Evolutionary conservation across 2,113 vertebrate genomes (phyloP).

Genomic region (Rhagologus leucostigma): DNA sequence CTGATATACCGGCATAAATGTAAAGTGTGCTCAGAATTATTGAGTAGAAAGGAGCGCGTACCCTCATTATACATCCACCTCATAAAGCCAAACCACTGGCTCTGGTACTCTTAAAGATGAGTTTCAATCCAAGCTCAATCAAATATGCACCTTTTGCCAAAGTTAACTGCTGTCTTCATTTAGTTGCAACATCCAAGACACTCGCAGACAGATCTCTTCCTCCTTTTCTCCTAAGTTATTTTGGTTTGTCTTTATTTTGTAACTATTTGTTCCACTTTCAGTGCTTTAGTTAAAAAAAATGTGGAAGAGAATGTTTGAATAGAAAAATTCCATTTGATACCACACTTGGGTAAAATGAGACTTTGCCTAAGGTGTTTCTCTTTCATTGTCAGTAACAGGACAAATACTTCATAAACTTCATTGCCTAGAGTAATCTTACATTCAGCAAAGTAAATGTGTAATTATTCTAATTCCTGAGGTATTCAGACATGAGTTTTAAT

Average conservation of each 20-base stretch:
- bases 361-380: neutral
- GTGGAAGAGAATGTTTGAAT: neutral
- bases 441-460: neutral
- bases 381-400: neutral
- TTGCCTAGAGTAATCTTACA: neutral
- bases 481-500: neutral
- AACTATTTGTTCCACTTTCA: neutral
- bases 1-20: neutral
- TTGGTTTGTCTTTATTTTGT: neutral
- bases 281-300: neutral
- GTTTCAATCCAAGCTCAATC: neutral
- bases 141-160: neutral
- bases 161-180: neutral
- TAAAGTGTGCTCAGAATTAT: neutral
- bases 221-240: neutral
- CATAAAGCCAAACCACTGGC: accelerated
- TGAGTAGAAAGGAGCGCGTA: accelerated
- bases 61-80: neutral
- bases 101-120: neutral
- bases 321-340: neutral
- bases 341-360: neutral
- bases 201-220: neutral
- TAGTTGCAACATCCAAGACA: neutral
- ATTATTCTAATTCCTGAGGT: neutral
- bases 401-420: neutral